Percentiles rank a stretch among this genome's conserved stretches.
These are phyloP conservation scores for Taenaris catops DNA, from an alignment of 2,888 invertebrate species.

Conservation along the genomic window DNA sequence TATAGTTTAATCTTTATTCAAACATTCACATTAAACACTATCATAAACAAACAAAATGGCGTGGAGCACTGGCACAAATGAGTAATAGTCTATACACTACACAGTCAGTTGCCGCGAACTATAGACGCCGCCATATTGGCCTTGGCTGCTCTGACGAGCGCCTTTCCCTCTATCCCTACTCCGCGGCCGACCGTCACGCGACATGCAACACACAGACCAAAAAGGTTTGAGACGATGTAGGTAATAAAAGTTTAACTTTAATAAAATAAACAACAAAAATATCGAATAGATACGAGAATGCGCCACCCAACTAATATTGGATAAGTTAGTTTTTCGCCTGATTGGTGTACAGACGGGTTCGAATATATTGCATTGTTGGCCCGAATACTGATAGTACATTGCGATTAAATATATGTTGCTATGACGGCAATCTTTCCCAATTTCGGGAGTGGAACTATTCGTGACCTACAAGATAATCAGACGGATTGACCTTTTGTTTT, in stretches of 20 bases:
- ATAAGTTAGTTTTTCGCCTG: conserved; percentile 64
- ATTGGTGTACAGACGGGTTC: conserved; percentile 59
- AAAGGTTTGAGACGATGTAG: too few relatives aligned
- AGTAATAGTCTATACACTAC: too few relatives aligned
- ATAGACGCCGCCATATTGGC: too few relatives aligned
- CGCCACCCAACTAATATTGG: conserved; percentile 44
- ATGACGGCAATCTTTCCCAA: conserved; percentile 24
- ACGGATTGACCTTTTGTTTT: conserved; percentile 4
- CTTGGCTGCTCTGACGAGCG: too few relatives aligned
- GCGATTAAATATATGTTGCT: conserved; percentile 34
- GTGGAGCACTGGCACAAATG: too few relatives aligned
- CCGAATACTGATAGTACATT: conserved; percentile 53
- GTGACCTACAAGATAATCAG: conserved; percentile 20
- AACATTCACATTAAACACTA: too few relatives aligned
- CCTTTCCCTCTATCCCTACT: too few relatives aligned
- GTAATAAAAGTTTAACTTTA: not conserved
- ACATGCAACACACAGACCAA: too few relatives aligned
- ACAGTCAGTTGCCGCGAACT: too few relatives aligned
- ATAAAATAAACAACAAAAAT: not conserved
- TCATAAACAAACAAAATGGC: too few relatives aligned
- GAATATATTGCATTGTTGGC: conserved; percentile 59
- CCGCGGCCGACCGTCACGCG: too few relatives aligned
- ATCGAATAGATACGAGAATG: conserved; percentile 13
- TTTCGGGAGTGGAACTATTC: conserved; percentile 15
- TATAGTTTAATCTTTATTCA: too few relatives aligned